These are phyloP conservation scores for Vesta saturnalis DNA, from an alignment of 2,888 invertebrate species.

Conservation along the genomic window DNA sequence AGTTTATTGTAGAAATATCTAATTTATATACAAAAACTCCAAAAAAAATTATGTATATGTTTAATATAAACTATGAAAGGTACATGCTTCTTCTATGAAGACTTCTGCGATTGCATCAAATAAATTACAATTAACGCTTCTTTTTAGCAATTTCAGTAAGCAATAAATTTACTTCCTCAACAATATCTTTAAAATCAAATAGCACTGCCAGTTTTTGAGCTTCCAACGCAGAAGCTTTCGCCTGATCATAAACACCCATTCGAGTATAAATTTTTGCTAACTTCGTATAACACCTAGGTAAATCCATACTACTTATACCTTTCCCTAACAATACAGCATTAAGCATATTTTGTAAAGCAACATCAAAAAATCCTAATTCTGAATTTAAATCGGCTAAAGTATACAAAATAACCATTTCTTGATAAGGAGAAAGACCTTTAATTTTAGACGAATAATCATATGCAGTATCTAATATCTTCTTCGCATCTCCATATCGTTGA, in stretches of 20 bases:
- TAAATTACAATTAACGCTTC: background rate
- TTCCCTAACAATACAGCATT: constrained; percentile 61
- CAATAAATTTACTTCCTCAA: constrained; percentile 49
- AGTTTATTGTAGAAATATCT: too few species aligned
- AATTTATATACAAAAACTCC: too few species aligned
- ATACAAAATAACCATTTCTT: constrained; percentile 63
- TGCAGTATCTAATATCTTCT: constrained; percentile 57
- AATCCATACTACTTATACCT: constrained; percentile 61
- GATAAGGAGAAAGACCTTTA: constrained; percentile 59
- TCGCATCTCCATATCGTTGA: constrained; percentile 53
- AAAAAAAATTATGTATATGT: background rate
- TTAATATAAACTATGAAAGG: background rate
- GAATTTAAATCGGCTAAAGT: constrained; percentile 59
- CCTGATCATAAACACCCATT: constrained; percentile 56
- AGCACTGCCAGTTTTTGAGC: constrained; percentile 55
- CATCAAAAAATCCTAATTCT: constrained; percentile 57
- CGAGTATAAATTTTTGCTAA: constrained; percentile 59
- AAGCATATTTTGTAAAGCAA: constrained; percentile 59
- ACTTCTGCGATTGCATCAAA: background rate
- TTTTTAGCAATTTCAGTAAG: constrained; percentile 32
- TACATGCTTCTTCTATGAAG: constrained; percentile 11
- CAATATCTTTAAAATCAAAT: constrained; percentile 52
- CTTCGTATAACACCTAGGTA: constrained; percentile 60
- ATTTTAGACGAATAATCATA: constrained; percentile 59
- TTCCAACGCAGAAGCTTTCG: constrained; percentile 56